Base-by-base conservation (phyloP, 2,797 vertebrate genomes). In the Lithobates sylvaticus region DNA sequence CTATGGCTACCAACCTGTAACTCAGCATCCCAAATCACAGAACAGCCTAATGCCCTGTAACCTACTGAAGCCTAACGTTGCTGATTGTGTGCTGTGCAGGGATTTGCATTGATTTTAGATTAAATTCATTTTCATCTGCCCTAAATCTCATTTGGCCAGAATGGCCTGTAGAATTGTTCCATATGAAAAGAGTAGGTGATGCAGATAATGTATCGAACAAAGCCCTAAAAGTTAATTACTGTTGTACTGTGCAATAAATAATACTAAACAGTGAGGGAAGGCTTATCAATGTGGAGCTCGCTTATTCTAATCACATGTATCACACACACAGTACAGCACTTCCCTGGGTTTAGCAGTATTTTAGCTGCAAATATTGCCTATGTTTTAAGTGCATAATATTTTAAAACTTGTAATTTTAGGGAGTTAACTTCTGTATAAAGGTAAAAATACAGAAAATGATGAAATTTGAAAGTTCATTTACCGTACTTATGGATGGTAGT, bases 111-210 rank as follows among this genome's bases (percentile, higher is more conserved):
- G 83, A 84, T 78, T 78, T 84, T 84, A 78, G 50, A 84, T 79
- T 27, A 50, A 69, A 79, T 61, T 76, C 23, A 76, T 68, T 50
- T 54, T 23, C 10, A 32, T 36, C 54, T 32, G 44, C 29, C 73
- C n/a, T 13, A 50, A 39, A 39, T 70, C 50, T 42, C 26, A 44
- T 71, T 84, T 29, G 21, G 21, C 26, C 44, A 29, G 13, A 76
- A 78, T 76, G 83, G 75, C 83, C 83, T 78, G 83, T 69, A 84
- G 83, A 71, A 75, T 78, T 84, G 67, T 84, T 84, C 83, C 83
- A 84, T 78, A 9, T 61, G 83, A 68, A 10, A 12, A 58, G 54
- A 21, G 47, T 32, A 76, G 15, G 12, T 44, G 74, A 64, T 61
- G 70, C 23, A 26, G 26, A 42, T n/a, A 79, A 69, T 23, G 26